A percentile compares a stretch with the other conserved stretches of the same genome.
phyloP scores from a whole-genome alignment of 2,888 invertebrate genomes.

The Troglohyphantes excavatus region DNA sequence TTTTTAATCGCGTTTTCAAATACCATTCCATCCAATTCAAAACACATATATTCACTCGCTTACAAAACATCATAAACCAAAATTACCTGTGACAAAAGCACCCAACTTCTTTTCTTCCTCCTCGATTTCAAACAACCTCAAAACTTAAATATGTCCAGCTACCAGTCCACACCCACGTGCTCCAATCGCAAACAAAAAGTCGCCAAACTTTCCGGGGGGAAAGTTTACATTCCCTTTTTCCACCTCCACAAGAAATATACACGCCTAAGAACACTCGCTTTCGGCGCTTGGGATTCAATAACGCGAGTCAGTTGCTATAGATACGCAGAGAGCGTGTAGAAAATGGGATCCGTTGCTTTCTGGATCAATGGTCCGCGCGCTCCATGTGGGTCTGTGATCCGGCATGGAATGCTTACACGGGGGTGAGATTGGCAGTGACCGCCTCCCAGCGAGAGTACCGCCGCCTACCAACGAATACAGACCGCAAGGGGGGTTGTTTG shows the following conservation, averaged over 20 bases:
- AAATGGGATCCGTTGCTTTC: background rate
- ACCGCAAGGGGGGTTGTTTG: conserved; percentile 36
- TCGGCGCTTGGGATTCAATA: background rate
- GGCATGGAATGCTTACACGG: conserved; percentile 36
- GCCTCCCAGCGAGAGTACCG: conserved; percentile 35
- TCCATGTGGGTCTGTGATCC: conserved; percentile 33
- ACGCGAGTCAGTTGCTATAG: conserved; percentile 50
- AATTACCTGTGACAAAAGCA: background rate
- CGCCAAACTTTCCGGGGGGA: background rate
- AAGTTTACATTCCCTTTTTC: background rate
- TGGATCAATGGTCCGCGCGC: conserved; percentile 49
- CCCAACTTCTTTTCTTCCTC: too few species aligned
- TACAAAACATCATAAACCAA: background rate
- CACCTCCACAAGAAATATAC: background rate
- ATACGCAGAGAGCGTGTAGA: conserved; percentile 10
- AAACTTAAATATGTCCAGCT: background rate
- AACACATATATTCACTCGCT: background rate
- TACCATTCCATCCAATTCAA: too few species aligned
- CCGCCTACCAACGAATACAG: conserved; percentile 58
- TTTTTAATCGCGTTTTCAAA: too few species aligned
- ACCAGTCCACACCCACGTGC: background rate
- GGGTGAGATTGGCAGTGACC: conserved; percentile 3
- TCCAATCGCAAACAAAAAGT: background rate
- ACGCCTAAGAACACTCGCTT: background rate
- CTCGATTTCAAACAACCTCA: background rate